Base-by-base conservation (phyloP, 2,113 vertebrate species). In the Motacilla alba region DNA sequence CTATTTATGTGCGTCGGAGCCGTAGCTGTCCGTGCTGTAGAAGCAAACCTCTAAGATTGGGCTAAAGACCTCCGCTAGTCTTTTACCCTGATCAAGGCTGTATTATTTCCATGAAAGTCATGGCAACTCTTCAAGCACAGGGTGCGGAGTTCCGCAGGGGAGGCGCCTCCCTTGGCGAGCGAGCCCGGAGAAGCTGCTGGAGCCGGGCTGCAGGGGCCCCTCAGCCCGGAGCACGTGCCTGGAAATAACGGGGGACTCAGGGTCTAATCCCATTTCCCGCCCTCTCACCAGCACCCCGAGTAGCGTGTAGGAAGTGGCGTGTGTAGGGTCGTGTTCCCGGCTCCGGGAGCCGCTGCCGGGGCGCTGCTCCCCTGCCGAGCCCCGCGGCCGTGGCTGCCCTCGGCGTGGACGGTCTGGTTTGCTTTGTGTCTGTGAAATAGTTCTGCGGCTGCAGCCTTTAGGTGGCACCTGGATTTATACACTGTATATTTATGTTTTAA, bases 401-500 rank as follows among this genome's bases (percentile, higher is more conserved):
- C 1, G 55, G 74, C 13, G 33, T 8, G 10, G 88, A n/a, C 77
- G 77, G 87, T 77, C 56, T 6, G 56, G 80, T 68, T 95, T 89
- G 91, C 94, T 96, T 60, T 68, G 85, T 93, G 94, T 90, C 94
- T 80, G 68, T 94, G 91, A 93, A 94, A 39, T 87, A 80, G 91
- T 55, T 80, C 62, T 52, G 63, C 3, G 8, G 74, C 95, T 94
- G 92, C 90, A 80, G 92, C 70, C 86, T 53, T 67, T 74, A 83
- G 81, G 88, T 86, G 92, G 91, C 37, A 47, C 82, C 87, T 69
- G 82, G 26, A 43, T 94, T 96, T 93, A 41, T 56, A 80, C 95
- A 64, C 95, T 96, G 94, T 97, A 15, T 92, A 96, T 98, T 98
- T 97, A 96, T 97, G 90, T 86, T 62, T 58, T 18, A 11, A 75